Evolutionary conservation across 2,888 invertebrate species (phyloP).

Genomic region (Ichneumoninae sp.): DNA sequence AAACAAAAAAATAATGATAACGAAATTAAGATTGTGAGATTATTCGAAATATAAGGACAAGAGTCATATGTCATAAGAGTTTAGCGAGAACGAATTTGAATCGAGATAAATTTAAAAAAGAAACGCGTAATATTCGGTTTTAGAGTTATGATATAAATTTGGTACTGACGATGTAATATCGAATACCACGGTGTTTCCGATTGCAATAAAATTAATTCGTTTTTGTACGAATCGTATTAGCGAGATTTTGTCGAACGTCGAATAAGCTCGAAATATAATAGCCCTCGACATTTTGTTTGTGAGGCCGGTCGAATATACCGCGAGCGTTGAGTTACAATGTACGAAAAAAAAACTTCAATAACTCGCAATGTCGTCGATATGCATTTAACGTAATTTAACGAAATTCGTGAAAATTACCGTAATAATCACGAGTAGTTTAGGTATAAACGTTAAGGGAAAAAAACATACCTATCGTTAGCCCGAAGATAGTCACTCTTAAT

Average conservation of each 20-base stretch:
- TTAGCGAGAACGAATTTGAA: slow-evolving; percentile 66
- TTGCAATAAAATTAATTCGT: slow-evolving; percentile 57
- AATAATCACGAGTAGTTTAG: slow-evolving; percentile 44
- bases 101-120: slow-evolving; percentile 62
- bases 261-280: slow-evolving; percentile 21
- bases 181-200: slow-evolving; percentile 38
- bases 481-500: slow-evolving; percentile 59
- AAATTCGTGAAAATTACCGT: slow-evolving; percentile 47
- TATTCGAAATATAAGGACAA: slow-evolving; percentile 57
- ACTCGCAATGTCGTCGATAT: slow-evolving; percentile 61
- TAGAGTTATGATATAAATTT: slow-evolving; percentile 57
- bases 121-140: slow-evolving; percentile 56
- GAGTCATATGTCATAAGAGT: slow-evolving; percentile 52
- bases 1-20: slow-evolving; percentile 60
- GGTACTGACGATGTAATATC: slow-evolving; percentile 27
- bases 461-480: slow-evolving; percentile 47
- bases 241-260: slow-evolving; percentile 33
- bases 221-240: slow-evolving; percentile 18
- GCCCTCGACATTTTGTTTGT: slow-evolving; percentile 32
- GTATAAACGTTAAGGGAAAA: slow-evolving; percentile 39
- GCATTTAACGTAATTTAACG: slow-evolving; percentile 43
- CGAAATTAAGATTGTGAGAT: slow-evolving; percentile 69
- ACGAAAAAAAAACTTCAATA: slow-evolving; percentile 26
- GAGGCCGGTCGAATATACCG: slow-evolving; percentile 42
- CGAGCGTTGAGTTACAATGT: slow-evolving; percentile 15